Evolutionary conservation across 2,888 invertebrate species (phyloP).

Genomic region (Cheilosia variabilis): DNA sequence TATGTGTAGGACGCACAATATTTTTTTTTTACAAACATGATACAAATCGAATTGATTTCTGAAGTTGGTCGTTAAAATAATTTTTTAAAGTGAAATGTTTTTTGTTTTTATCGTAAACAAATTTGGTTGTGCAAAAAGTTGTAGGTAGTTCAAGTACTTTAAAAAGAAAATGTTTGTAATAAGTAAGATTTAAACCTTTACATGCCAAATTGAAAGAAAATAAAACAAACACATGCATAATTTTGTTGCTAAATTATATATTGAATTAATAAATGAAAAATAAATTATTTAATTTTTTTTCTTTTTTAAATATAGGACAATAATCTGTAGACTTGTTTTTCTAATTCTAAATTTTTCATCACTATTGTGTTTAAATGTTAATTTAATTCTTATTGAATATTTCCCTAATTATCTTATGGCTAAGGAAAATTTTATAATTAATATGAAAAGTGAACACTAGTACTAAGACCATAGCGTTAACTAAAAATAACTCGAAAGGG

Average conservation of each 20-base stretch:
- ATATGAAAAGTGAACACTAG: constrained; percentile 54
- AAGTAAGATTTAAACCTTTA: constrained; percentile 12
- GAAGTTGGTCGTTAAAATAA: constrained; percentile 4
- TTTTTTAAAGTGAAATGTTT: background rate
- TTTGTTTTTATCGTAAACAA: constrained; percentile 15
- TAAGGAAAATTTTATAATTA: constrained; percentile 26
- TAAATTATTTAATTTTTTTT: constrained; percentile 19
- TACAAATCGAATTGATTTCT: constrained; percentile 64
- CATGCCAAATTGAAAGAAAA: constrained; percentile 28
- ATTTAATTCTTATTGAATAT: constrained; percentile 49
- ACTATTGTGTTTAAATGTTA: constrained; percentile 20
- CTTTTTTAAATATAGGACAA: constrained; percentile 82
- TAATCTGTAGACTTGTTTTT: constrained; percentile 64
- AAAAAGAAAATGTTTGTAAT: background rate
- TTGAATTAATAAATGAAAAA: constrained; percentile 1
- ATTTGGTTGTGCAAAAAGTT: constrained; percentile 17
- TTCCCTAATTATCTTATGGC: constrained; percentile 51
- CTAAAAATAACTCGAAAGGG: constrained; percentile 52
- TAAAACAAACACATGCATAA: constrained; percentile 45
- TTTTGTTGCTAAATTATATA: constrained; percentile 35
- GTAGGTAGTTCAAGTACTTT: background rate
- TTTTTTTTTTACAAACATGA: background rate
- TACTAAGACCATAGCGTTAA: constrained; percentile 72
- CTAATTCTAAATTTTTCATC: constrained; percentile 48
- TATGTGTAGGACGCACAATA: constrained; percentile 15